Evolutionary conservation across 2,113 vertebrate genomes (phyloP).

Genomic region (Promerops cafer): DNA sequence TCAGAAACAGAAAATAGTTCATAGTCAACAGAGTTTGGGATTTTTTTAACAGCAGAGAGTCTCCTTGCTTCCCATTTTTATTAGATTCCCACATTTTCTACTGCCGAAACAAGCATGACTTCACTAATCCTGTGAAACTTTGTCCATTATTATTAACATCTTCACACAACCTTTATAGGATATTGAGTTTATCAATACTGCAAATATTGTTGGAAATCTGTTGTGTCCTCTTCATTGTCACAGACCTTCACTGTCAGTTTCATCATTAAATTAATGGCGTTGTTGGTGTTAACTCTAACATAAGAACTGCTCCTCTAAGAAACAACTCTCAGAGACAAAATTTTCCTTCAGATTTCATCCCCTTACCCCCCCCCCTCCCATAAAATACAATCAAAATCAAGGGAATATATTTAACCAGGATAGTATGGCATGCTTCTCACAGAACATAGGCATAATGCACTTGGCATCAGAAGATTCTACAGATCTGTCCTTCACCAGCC

Average conservation of each 20-base stretch:
- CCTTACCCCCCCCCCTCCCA: fast-evolving
- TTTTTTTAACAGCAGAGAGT: background rate
- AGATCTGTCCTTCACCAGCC: background rate
- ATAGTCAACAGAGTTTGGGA: background rate
- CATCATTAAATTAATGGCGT: background rate
- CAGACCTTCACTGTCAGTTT: background rate
- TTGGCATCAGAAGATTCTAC: background rate
- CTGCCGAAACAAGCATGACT: background rate
- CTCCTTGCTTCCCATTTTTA: background rate
- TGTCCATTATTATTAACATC: background rate
- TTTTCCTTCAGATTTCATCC: background rate
- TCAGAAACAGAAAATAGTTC: background rate
- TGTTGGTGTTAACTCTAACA: background rate
- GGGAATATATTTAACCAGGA: background rate
- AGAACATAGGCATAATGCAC: background rate
- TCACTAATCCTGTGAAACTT: background rate
- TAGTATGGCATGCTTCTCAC: background rate
- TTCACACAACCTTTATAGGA: background rate
- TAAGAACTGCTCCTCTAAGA: background rate
- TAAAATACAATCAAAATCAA: background rate
- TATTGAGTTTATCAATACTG: background rate
- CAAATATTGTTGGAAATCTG: background rate
- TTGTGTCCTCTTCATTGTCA: background rate
- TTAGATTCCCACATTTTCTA: background rate
- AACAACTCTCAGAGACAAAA: background rate